phyloP scores from a whole-genome alignment of 2,113 vertebrate genomes.

The Noctilio leporinus region DNA sequence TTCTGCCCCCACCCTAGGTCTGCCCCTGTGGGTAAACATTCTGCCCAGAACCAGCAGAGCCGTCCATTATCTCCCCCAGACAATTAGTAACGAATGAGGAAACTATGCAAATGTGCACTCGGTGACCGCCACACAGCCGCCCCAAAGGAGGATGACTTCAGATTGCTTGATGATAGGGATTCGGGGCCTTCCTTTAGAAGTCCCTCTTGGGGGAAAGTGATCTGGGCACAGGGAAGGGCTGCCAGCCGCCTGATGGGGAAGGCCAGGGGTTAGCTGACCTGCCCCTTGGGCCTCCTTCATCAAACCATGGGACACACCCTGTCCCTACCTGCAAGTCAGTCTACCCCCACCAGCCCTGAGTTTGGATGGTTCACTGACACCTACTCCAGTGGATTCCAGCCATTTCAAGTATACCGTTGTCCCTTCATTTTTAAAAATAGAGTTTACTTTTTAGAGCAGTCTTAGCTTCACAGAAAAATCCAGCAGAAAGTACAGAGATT shows the following conservation, averaged over 20 bases:
- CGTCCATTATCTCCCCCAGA: slow-evolving; percentile 74
- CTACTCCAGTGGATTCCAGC: too few species aligned
- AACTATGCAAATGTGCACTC: slow-evolving; percentile 78
- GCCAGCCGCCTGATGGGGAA: background rate
- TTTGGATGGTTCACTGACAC: background rate
- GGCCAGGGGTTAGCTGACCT: background rate
- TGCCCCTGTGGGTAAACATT: slow-evolving; percentile 51
- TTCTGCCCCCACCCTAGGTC: background rate
- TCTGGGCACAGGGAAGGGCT: background rate
- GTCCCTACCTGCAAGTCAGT: background rate
- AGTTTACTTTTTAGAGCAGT: background rate
- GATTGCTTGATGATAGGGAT: slow-evolving; percentile 76
- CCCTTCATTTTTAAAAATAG: background rate
- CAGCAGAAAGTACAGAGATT: background rate
- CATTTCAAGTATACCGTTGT: background rate
- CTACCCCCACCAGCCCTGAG: background rate
- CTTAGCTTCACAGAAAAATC: background rate
- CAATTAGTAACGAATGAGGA: slow-evolving; percentile 76
- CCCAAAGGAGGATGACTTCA: slow-evolving; percentile 73
- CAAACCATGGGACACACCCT: background rate
- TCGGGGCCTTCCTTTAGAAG: slow-evolving; percentile 62
- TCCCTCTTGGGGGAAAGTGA: background rate
- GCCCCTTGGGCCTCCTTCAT: background rate
- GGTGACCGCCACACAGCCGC: slow-evolving; percentile 72
- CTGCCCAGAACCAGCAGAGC: slow-evolving; percentile 38